Conservation (phyloP, 2,113 vertebrate genomes). For the Mesembrinibis cayennensis region DNA sequence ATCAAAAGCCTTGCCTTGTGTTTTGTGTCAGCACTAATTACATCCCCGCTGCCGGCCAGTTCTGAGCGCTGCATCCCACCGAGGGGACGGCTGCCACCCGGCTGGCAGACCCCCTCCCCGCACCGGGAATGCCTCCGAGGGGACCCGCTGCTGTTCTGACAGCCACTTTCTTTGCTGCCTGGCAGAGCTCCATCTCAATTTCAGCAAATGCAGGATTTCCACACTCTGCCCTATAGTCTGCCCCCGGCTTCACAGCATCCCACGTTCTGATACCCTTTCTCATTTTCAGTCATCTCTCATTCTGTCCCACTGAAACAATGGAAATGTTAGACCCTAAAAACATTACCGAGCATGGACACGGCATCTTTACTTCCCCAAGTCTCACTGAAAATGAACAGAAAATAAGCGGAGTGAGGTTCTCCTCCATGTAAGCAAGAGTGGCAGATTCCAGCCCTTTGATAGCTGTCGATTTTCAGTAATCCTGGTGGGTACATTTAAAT, state of each 20-base stretch:
- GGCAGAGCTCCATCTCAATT: constrained; percentile 43
- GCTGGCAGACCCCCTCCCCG: not conserved
- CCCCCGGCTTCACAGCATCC: not conserved
- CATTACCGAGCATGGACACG: not conserved
- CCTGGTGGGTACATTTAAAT: constrained; percentile 52
- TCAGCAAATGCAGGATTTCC: not conserved
- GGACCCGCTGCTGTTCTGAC: not conserved
- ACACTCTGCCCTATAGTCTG: not conserved
- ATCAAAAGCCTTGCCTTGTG: not conserved
- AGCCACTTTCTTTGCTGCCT: constrained; percentile 1
- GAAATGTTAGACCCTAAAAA: not conserved
- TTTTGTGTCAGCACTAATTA: constrained; percentile 3
- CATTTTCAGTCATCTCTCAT: not conserved
- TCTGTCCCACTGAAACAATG: not conserved
- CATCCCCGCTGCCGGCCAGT: not conserved
- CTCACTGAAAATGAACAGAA: not conserved
- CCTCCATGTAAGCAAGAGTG: not conserved
- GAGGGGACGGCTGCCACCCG: not conserved
- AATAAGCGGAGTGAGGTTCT: not conserved
- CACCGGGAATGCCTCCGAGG: not conserved
- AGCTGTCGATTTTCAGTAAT: constrained; percentile 54
- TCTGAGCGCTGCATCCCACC: not conserved
- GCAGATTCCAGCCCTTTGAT: constrained; percentile 25
- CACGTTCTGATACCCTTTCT: not conserved
- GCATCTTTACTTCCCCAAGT: not conserved